These are phyloP conservation scores for Procavia capensis DNA, from an alignment of 2,113 vertebrate genomes.

Conservation along the genomic window DNA sequence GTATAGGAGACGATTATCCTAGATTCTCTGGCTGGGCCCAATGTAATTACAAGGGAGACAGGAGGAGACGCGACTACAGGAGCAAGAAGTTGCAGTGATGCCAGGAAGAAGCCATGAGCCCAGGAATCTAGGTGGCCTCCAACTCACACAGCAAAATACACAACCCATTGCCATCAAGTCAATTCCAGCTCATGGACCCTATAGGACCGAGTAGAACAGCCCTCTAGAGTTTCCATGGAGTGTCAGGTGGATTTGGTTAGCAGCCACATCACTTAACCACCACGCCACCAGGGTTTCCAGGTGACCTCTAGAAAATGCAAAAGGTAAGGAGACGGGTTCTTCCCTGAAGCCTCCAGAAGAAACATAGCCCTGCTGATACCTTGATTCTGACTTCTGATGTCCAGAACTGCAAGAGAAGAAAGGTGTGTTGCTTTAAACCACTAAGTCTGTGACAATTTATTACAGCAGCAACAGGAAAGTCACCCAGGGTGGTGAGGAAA, in stretches of 20 bases:
- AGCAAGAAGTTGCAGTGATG: not conserved
- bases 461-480: not conserved
- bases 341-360: not conserved
- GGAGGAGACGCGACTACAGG: not conserved
- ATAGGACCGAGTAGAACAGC: too few relatives aligned
- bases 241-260: too few relatives aligned
- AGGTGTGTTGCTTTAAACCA: not conserved
- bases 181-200: too few relatives aligned
- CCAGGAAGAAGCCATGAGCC: not conserved
- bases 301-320: not conserved
- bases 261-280: too few relatives aligned
- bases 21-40: not conserved
- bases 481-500: not conserved
- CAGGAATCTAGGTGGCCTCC: not conserved
- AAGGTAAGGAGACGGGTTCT: not conserved
- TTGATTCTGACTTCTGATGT: not conserved
- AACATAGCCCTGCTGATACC: not conserved
- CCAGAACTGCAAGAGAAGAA: not conserved
- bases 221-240: too few relatives aligned
- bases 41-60: not conserved
- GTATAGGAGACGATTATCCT: not conserved
- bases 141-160: too few relatives aligned
- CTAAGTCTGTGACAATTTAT: not conserved
- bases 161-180: too few relatives aligned
- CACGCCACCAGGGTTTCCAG: too few relatives aligned